Percentiles rank a stretch among this genome's conserved stretches.
These are phyloP conservation scores for Pterocles gutturalis DNA, from an alignment of 2,113 vertebrate species.

Conservation along the genomic window DNA sequence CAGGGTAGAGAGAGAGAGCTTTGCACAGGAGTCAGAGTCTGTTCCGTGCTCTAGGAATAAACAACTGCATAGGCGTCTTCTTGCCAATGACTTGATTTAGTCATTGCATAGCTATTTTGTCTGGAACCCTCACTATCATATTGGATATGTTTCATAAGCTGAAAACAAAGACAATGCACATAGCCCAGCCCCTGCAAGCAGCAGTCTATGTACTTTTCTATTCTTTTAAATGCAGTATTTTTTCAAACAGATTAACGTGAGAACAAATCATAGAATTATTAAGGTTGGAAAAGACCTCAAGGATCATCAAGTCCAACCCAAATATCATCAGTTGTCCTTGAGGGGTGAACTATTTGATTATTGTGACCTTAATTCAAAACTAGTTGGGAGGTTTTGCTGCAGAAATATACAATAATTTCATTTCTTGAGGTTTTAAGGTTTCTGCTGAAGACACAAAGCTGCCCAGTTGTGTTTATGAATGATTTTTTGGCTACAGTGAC, in stretches of 20 bases:
- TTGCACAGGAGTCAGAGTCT: neutral
- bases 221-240: neutral
- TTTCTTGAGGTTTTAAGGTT: neutral
- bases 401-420: neutral
- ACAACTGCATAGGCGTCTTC: neutral
- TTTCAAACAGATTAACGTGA: neutral
- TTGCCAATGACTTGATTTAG: neutral
- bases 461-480: neutral
- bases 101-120: neutral
- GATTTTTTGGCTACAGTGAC: neutral
- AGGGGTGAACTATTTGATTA: neutral
- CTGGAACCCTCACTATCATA: neutral
- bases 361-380: neutral
- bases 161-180: neutral
- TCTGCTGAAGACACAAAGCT: neutral
- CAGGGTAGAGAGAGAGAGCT: neutral
- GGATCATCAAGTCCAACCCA: neutral
- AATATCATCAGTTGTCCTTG: neutral
- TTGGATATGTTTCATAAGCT: neutral
- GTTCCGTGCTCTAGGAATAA: neutral
- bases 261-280: neutral
- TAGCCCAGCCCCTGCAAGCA: neutral
- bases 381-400: neutral
- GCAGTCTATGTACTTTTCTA: neutral
- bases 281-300: no score